A percentile compares a stretch with the other conserved stretches of the same genome.
Conservation (phyloP, 2,888 invertebrate species). For the Polydrusus tereticollis region DNA sequence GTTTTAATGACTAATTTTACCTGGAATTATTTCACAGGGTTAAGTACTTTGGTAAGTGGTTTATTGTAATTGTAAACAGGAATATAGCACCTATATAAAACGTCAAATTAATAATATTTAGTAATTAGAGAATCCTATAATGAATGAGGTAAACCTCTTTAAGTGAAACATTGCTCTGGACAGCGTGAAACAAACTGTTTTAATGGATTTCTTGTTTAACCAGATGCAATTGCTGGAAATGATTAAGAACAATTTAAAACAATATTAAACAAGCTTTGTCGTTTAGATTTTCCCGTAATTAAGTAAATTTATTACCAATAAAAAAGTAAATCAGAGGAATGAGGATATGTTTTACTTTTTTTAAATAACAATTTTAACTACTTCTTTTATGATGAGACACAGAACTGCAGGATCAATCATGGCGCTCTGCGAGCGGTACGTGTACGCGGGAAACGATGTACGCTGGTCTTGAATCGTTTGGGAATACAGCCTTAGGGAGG, state of each 20-base stretch:
- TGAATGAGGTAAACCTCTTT: constrained; percentile 23
- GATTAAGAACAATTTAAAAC: constrained; percentile 1
- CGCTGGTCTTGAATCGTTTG: too few relatives aligned
- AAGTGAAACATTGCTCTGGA: constrained; percentile 19
- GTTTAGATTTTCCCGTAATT: not conserved
- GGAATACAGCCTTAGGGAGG: too few relatives aligned
- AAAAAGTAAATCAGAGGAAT: not conserved
- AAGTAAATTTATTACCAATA: not conserved
- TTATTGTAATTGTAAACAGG: constrained; percentile 1
- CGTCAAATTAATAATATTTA: constrained; percentile 36
- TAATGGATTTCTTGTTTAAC: constrained; percentile 31
- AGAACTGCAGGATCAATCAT: too few relatives aligned
- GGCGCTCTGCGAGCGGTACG: too few relatives aligned
- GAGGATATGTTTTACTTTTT: not conserved
- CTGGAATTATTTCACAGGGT: too few relatives aligned
- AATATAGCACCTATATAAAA: constrained; percentile 29
- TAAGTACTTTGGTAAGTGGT: not conserved
- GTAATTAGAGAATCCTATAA: constrained; percentile 31
- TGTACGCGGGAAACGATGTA: too few relatives aligned
- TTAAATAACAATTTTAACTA: not conserved
- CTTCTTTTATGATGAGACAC: too few relatives aligned
- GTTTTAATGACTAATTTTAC: too few relatives aligned
- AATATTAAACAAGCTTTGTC: not conserved
- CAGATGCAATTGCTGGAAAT: constrained; percentile 17
- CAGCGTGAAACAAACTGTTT: constrained; percentile 15